Percentiles rank a stretch among this genome's conserved stretches.
These are phyloP conservation scores for Amiota mariae DNA, from an alignment of 2,888 invertebrate genomes.

Conservation along the genomic window DNA sequence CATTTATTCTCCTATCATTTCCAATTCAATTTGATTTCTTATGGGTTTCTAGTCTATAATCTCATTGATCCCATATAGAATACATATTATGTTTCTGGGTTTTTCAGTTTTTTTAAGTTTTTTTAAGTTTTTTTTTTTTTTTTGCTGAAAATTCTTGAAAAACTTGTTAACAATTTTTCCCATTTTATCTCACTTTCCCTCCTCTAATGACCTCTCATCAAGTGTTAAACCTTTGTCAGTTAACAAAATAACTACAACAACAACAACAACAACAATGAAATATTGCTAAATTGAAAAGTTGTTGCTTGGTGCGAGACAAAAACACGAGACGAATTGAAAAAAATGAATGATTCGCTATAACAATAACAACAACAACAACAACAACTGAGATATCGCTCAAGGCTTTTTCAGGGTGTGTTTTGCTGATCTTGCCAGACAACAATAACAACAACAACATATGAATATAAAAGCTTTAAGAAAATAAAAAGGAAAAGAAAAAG, in stretches of 20 bases:
- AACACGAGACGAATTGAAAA: conserved; percentile 1
- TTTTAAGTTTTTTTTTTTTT: not conserved
- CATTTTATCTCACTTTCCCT: too few relatives aligned
- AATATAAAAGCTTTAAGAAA: conserved; percentile 9
- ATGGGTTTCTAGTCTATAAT: too few relatives aligned
- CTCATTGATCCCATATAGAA: too few relatives aligned
- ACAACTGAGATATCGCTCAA: conserved; percentile 54
- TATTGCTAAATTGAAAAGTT: conserved; percentile 11
- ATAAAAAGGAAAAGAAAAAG: conserved; percentile 56
- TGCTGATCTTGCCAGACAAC: conserved; percentile 10
- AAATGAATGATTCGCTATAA: not conserved
- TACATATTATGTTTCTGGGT: too few relatives aligned
- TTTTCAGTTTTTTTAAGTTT: not conserved
- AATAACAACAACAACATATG: not conserved
- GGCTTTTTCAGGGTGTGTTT: conserved; percentile 58
- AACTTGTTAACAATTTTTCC: too few relatives aligned
- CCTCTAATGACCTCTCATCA: too few relatives aligned
- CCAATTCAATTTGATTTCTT: too few relatives aligned
- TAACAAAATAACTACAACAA: too few relatives aligned
- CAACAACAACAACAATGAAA: not conserved
- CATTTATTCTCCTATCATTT: too few relatives aligned
- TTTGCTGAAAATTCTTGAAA: too few relatives aligned
- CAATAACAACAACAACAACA: too few relatives aligned
- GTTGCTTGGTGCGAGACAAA: not conserved
- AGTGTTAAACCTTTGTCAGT: not conserved